Conservation (phyloP, 2,113 vertebrate genomes). For the Toxostoma redivivum region DNA sequence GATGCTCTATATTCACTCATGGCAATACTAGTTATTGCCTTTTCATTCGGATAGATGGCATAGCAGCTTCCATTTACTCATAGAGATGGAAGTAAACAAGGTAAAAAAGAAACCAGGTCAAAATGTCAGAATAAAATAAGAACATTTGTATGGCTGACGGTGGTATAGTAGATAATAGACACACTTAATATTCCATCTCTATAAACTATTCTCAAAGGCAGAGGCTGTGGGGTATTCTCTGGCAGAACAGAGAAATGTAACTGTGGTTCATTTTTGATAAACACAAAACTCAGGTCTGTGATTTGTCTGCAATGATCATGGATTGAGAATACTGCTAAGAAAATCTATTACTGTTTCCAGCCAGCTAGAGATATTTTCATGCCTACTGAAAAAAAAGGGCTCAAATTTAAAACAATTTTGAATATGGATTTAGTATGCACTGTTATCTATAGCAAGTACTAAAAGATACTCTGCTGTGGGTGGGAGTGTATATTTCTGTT, state of each 20-base stretch:
- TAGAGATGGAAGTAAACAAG: conserved; percentile 46
- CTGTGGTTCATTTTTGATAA: conserved; percentile 26
- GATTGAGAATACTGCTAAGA: not conserved
- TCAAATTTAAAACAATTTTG: conserved; percentile 24
- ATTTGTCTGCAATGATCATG: conserved; percentile 12
- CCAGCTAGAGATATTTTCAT: not conserved
- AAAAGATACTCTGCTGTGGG: not conserved
- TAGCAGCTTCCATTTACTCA: conserved; percentile 53
- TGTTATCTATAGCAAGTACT: not conserved
- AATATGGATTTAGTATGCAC: not conserved
- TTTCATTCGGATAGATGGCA: conserved; percentile 44
- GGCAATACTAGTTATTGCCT: conserved; percentile 40
- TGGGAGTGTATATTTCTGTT: not conserved
- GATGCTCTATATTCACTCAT: conserved; percentile 29
- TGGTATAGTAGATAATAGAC: conserved; percentile 48
- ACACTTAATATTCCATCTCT: conserved; percentile 61
- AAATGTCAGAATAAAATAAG: conserved; percentile 60
- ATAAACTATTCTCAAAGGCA: conserved; percentile 31
- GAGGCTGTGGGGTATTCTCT: conserved; percentile 7
- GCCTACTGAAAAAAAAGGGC: not conserved
- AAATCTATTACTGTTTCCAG: conserved; percentile 8
- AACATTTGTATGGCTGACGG: not conserved
- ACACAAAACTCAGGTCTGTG: not conserved
- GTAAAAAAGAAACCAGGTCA: conserved; percentile 60
- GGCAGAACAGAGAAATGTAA: conserved; percentile 20